Base-by-base conservation (phyloP, 2,113 vertebrate genomes). In the human (Homo sapiens) region DNA sequence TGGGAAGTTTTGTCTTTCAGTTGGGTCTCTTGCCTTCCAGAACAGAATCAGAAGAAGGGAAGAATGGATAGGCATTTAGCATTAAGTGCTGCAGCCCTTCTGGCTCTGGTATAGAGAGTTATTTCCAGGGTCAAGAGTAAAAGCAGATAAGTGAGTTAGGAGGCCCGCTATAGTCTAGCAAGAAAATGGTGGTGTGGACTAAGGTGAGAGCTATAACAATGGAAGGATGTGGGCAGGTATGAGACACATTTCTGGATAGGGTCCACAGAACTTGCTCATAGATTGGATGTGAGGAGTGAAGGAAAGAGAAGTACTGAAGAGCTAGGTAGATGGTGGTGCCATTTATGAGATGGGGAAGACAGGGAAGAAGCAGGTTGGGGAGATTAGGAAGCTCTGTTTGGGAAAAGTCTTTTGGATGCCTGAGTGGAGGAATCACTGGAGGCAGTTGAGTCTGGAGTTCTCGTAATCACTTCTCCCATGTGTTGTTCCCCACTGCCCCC, bases 401-500 rank as follows among this genome's bases (percentile, higher is more conserved):
- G 57, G 59, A 84, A 79, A 50, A 66, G 25, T 55, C 23, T 79
- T 7, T 76, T 84, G 79, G 79, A 70, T 70, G 8, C 38, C 35
- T 79, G 61, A 86, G 73, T n/a, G 9, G 73, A 61, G 75, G 50
- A 92, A 61, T 89, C 85, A 50, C 48, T 35, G 76, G 48, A 93
- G 55, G 27, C 25, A 50, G 35, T n/a, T 68, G 91, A 89, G 14
- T 89, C 38, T 93, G 79, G 50, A 61, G 50, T 30, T 30, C 18
- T 61, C 76, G 78, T 89, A 3, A 11, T 57, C 48, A 50, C 48
- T 83, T 89, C 4, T 78, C 30, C 90, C 55, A 3, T 76, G 12
- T 48, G 38, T 73, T 20, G 12, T 2, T 5, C 20, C 40, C 25
- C 5, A 6, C 9, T 3, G 0, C 3, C 10, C 4, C 11, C 38